Conservation (phyloP, 2,797 vertebrate genomes). For the Anolis apletophallus region DNA sequence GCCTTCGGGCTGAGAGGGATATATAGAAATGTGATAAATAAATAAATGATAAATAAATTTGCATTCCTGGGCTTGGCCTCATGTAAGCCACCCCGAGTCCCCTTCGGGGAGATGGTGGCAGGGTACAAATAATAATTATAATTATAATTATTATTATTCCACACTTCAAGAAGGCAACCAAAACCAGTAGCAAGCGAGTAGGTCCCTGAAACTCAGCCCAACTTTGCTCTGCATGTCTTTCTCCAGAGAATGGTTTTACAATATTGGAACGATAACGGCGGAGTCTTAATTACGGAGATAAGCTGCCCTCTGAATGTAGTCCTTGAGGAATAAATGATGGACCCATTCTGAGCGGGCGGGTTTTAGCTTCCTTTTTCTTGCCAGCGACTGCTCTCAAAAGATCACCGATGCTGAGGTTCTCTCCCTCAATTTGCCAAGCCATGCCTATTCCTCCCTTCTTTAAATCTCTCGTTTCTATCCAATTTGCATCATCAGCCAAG, state of each 20-base stretch:
- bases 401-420: neutral
- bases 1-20: too few species aligned
- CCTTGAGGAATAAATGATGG: neutral
- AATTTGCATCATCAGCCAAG: neutral
- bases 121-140: too few species aligned
- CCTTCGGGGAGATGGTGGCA: too few species aligned
- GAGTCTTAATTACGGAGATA: neutral
- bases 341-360: neutral
- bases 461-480: neutral
- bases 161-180: neutral
- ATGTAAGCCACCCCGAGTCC: too few species aligned
- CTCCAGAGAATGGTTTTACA: neutral
- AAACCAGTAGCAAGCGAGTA: too few species aligned
- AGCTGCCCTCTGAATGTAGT: neutral
- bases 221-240: too few species aligned
- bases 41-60: too few species aligned
- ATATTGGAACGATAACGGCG: neutral
- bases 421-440: neutral
- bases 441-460: neutral
- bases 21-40: too few species aligned
- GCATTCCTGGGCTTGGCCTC: too few species aligned
- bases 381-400: neutral
- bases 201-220: neutral
- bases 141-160: too few species aligned
- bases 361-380: neutral